These are phyloP conservation scores for Chrysocyon brachyurus DNA, from an alignment of 2,797 vertebrate genomes.

Conservation along the genomic window DNA sequence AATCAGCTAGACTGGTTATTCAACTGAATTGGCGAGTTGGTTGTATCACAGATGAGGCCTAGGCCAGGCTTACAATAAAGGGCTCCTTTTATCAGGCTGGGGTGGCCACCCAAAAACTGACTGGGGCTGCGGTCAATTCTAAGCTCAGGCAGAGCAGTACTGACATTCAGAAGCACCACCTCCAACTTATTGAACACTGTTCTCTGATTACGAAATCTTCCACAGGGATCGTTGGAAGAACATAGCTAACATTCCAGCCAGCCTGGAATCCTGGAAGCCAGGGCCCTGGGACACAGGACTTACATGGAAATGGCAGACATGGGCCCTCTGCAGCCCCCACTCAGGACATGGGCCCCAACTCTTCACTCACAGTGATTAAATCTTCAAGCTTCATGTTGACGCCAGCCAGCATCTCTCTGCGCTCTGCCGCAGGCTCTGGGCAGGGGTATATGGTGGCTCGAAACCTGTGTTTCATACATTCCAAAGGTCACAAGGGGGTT, in stretches of 20 bases:
- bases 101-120: neutral
- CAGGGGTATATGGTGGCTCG: constrained; percentile 91
- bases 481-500: neutral
- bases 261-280: neutral
- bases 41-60: accelerated
- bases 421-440: constrained; percentile 88
- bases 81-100: neutral
- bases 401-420: constrained; percentile 88
- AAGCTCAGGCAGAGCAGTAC: neutral
- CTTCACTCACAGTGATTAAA: constrained; percentile 88
- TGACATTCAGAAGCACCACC: neutral
- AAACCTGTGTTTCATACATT: constrained; percentile 85
- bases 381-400: constrained; percentile 90
- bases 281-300: neutral
- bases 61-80: neutral
- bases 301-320: neutral
- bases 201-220: neutral
- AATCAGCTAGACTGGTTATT: constrained; percentile 20
- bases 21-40: neutral
- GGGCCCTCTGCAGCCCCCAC: neutral
- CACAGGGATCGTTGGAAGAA: neutral
- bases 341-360: accelerated
- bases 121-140: neutral
- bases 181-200: neutral
- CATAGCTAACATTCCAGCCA: neutral